Conservation (phyloP, 2,888 invertebrate genomes). For the Synergus itoensis region DNA sequence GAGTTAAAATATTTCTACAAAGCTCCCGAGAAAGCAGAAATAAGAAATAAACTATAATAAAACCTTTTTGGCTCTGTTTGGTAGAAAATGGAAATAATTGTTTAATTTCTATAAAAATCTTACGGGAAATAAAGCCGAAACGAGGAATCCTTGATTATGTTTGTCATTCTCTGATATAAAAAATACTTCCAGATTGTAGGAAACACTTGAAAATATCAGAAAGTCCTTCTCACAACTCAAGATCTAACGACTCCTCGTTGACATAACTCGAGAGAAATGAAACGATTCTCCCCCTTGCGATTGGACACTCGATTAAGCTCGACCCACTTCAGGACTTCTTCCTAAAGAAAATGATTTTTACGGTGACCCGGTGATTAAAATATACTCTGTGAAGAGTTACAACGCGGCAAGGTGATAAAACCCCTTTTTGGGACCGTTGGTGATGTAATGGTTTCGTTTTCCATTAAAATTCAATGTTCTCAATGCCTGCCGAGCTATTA, state of each 20-base stretch:
- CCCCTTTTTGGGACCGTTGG: slow-evolving; percentile 4
- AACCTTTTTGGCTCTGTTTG: not conserved
- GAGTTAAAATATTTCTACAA: not conserved
- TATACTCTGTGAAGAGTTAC: slow-evolving; percentile 11
- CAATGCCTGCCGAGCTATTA: not conserved
- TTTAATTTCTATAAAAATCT: too few species aligned
- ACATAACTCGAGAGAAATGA: slow-evolving; percentile 21
- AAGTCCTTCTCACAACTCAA: slow-evolving; percentile 23
- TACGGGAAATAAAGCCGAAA: too few species aligned
- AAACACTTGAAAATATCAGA: not conserved
- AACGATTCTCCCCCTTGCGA: slow-evolving; percentile 46
- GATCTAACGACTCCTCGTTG: slow-evolving; percentile 25
- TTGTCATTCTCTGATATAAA: too few species aligned
- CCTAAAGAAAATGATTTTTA: slow-evolving; percentile 30
- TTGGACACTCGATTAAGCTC: slow-evolving; percentile 55
- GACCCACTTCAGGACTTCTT: slow-evolving; percentile 45
- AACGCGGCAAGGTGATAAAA: slow-evolving; percentile 22
- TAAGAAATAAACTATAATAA: not conserved
- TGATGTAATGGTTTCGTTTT: slow-evolving; percentile 16
- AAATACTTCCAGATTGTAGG: not conserved
- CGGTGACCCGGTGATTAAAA: slow-evolving; percentile 29
- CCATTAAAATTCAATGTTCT: slow-evolving; percentile 21
- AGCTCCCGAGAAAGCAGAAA: not conserved
- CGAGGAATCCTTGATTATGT: too few species aligned
- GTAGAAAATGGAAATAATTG: not conserved